Base-by-base conservation (phyloP, 2,113 vertebrate species). In the Actenoides hombroni region DNA sequence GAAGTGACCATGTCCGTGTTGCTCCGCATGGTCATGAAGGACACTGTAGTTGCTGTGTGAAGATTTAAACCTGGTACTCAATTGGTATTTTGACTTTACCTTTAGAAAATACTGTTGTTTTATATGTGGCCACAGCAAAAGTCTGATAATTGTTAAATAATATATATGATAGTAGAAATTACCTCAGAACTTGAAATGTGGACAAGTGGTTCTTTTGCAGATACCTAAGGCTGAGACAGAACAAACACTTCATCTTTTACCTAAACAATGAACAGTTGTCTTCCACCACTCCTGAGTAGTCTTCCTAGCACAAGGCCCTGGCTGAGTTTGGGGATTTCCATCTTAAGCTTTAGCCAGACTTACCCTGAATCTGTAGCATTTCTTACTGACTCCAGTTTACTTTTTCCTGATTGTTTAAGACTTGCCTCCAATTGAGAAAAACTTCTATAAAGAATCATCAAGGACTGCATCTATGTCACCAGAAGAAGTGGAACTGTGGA, bases 351-450 rank as follows among this genome's bases (percentile, higher is more conserved):
- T 54, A 79, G 17, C 23, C 35, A 78, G 42, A 12, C 13, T 68
- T 71, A n/a, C 3, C 20, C 6, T 60, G 26, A 63, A 26, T 37
- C 42, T 84, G 6, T 59, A 67, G n/a, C 14, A 3, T 75, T 56
- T 94, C 23, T 63, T 83, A 69, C 25, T 90, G 86, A 73, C 90
- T 83, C 33, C 17, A 59, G 8, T 33, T 49, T 24, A 21, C 25
- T 64, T 69, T 57, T 80, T 56, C 74, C 51, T 88, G 46, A n/a
- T 80, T 91, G 40, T 74, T 82, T 56, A 91, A 99, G 99, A 97
- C 88, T 97, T 99, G 44, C 98, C 99, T 84, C 98, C 98, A 51
- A 91, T 99, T 88, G 98, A 98, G 97, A 99, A 99, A 97, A 97
- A 98, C 42, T 99, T 99, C 95, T 99, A 99, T 91, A 95, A 92